Percentiles rank a stretch among this genome's conserved stretches.
Evolutionary conservation across 2,113 vertebrate species (phyloP).

Genomic region (Phoenicopterus ruber): DNA sequence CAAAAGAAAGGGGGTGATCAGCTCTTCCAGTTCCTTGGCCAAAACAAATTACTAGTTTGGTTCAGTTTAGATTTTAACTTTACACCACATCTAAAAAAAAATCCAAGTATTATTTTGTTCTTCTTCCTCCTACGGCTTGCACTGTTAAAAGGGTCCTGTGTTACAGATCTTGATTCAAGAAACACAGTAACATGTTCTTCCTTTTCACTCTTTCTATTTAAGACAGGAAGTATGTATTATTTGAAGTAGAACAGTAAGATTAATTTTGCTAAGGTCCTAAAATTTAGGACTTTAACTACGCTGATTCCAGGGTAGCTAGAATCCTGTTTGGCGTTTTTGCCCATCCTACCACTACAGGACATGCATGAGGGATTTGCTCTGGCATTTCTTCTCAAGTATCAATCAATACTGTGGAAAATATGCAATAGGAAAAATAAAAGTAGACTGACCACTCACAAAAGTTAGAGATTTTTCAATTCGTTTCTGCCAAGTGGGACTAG

Average conservation of each 20-base stretch:
- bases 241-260: neutral
- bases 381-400: neutral
- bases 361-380: neutral
- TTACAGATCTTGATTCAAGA: neutral
- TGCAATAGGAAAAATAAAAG: neutral
- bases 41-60: neutral
- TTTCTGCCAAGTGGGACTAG: neutral
- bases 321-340: neutral
- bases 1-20: neutral
- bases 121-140: neutral
- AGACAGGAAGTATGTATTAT: neutral
- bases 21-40: neutral
- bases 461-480: neutral
- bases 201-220: neutral
- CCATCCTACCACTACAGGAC: neutral
- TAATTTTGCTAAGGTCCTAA: neutral
- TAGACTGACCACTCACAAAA: neutral
- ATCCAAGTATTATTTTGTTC: neutral
- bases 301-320: neutral
- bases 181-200: neutral
- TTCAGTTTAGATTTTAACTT: slow-evolving; percentile 2
- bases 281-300: neutral
- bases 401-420: neutral
- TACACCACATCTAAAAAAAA: neutral
- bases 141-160: neutral